Base-by-base conservation (phyloP, 2,888 invertebrate genomes). In the Troides oblongomaculatus region DNA sequence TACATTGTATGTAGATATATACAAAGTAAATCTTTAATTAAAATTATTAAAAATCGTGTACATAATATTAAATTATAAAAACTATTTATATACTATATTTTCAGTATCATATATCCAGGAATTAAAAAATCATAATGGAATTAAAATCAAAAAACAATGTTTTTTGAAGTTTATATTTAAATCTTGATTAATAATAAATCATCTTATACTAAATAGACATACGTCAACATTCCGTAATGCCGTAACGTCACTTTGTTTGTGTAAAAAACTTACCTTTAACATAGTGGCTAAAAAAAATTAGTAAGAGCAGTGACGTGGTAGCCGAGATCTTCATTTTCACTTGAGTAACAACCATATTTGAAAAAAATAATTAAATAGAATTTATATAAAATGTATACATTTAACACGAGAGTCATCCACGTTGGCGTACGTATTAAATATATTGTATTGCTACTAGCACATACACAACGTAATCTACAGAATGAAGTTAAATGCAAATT, bases 241-340 rank as follows among this genome's bases (percentile, higher is more conserved):
- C n/a, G 50, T 56, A 67, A 63, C 23, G 30, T 63, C 69, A 64
- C 64, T 61, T 50, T 64, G 50, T 69, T 60, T 56, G 56, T 57
- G 46, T 57, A 30, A 61, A 62, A 68, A 56, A 64, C 68, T 68
- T 68, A 71, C 71, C 71, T 57, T 71, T 64, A 57, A 71, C 64
- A 61, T 46, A 53, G 56, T n/a, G 39, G 62, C 46, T 58, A 62
- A 57, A 64, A 62, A 68, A 71, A 65, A 62, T 65, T 36, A 71
- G 58, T 12, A 68, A 39, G 17, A 71, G 57, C n/a, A 71, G 21
- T 61, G 67, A 61, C 62, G 71, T 65, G 46, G 66, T 62, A 36
- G 53, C 57, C 36, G 60, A 30, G 21, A 62, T 57, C 59, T 64
- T 64, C 64, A 68, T 68, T 43, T 60, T 67, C 17, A 67, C 56